A percentile compares a stretch with the other conserved stretches of the same genome.
These are phyloP conservation scores for Caenorhabditis zanzibari DNA, from an alignment of 2,888 invertebrate genomes.

Conservation along the genomic window DNA sequence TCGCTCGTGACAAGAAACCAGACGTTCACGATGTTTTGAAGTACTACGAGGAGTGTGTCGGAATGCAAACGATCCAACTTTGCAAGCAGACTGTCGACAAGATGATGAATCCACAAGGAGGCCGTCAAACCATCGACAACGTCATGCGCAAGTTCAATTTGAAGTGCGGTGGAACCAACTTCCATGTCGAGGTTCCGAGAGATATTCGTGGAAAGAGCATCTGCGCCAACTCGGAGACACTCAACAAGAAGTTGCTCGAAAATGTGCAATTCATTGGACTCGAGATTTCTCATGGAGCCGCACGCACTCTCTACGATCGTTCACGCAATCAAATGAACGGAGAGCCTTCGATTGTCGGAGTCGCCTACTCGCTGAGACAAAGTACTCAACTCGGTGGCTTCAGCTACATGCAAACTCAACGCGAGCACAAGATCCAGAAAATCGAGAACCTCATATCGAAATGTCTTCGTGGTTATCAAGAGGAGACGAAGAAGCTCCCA, in stretches of 20 bases:
- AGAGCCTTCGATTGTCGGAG: conserved; percentile 71
- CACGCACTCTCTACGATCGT: conserved; percentile 62
- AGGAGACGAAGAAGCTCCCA: conserved; percentile 26
- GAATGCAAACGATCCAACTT: conserved; percentile 62
- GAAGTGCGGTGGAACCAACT: conserved; percentile 70
- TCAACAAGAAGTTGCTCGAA: conserved; percentile 38
- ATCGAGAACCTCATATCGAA: conserved; percentile 6
- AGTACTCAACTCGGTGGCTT: conserved; percentile 51
- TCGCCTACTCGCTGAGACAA: conserved; percentile 40
- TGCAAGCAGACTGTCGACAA: conserved; percentile 31
- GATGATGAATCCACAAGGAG: conserved; percentile 22
- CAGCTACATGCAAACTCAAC: conserved; percentile 43
- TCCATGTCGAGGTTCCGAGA: conserved; percentile 36
- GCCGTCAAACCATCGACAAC: conserved; percentile 64
- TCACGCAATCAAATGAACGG: conserved; percentile 35
- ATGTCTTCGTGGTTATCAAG: conserved; percentile 28
- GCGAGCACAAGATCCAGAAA: conserved; percentile 36
- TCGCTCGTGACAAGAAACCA: conserved; percentile 39
- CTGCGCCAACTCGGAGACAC: conserved; percentile 4
- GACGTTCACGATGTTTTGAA: conserved; percentile 63
- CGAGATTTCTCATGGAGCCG: conserved; percentile 65
- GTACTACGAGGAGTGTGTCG: conserved; percentile 45
- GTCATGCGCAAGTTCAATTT: conserved; percentile 69
- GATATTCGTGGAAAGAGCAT: background rate
- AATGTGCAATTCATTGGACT: conserved; percentile 66